Percentiles rank a stretch among this genome's conserved stretches.
Evolutionary conservation across 2,888 invertebrate species (phyloP).

Genomic region (Coenonympha arcania): DNA sequence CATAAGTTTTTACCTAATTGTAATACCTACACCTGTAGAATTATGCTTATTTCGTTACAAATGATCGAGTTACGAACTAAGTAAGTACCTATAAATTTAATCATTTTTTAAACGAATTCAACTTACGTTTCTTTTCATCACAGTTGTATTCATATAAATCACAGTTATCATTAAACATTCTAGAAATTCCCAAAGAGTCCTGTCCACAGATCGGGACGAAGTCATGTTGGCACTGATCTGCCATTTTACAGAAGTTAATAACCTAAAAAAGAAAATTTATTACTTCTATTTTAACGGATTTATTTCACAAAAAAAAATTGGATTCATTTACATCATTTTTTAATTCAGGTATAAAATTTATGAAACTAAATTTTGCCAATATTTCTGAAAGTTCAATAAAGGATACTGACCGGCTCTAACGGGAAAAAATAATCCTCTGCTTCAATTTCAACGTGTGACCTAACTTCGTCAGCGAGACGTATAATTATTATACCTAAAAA

Average conservation of each 20-base stretch:
- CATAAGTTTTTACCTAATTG: no score
- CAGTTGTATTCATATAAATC: constrained; percentile 66
- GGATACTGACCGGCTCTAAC: constrained; percentile 52
- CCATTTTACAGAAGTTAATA: constrained; percentile 64
- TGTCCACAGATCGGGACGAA: constrained; percentile 64
- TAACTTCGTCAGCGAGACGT: constrained; percentile 47
- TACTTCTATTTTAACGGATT: not conserved
- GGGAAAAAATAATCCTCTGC: constrained; percentile 69
- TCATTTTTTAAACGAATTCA: no score
- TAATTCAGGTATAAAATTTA: no score
- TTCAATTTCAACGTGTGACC: constrained; percentile 63
- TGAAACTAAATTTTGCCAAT: not conserved
- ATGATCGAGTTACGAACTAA: no score
- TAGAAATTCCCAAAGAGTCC: constrained; percentile 59
- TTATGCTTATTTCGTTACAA: no score
- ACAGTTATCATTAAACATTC: constrained; percentile 63
- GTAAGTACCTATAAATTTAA: no score
- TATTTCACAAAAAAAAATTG: no score
- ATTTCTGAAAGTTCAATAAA: not conserved
- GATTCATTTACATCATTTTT: no score
- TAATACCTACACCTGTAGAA: no score
- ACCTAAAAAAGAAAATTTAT: constrained; percentile 42
- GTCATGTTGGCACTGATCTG: constrained; percentile 63
- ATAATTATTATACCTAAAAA: constrained; percentile 52
- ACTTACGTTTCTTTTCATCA: constrained; percentile 65